A percentile compares a stretch with the other conserved stretches of the same genome.
Evolutionary conservation across 2,888 invertebrate species (phyloP).

Genomic region (Amiota mariae): DNA sequence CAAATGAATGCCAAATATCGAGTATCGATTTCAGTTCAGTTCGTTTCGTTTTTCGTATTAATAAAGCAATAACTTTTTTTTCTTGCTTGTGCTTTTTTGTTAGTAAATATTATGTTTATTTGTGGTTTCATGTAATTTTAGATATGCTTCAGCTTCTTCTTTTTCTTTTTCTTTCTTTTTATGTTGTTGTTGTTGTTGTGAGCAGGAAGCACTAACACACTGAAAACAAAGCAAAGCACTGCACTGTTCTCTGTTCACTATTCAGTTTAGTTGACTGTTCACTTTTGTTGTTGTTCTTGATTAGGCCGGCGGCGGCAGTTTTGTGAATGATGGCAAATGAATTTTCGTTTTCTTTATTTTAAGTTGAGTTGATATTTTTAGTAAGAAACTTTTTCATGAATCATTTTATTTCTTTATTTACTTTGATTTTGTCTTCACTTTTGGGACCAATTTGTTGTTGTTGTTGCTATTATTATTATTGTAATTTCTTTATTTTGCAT

Average conservation of each 20-base stretch:
- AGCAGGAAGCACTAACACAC: too few species aligned
- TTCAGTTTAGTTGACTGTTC: background rate
- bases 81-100: background rate
- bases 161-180: background rate
- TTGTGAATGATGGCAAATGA: background rate
- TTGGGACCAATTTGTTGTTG: slow-evolving; percentile 51
- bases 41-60: slow-evolving; percentile 29
- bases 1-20: slow-evolving; percentile 22
- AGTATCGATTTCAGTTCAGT: slow-evolving; percentile 55
- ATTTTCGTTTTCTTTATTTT: slow-evolving; percentile 20
- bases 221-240: background rate
- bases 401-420: too few species aligned
- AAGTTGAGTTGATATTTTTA: slow-evolving; percentile 47
- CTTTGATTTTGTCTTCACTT: slow-evolving; percentile 37
- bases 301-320: too few species aligned
- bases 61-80: background rate
- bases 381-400: slow-evolving; percentile 45
- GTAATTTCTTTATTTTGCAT: slow-evolving; percentile 26
- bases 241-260: background rate
- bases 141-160: background rate
- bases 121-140: slow-evolving; percentile 28
- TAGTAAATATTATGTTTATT: background rate
- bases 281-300: slow-evolving; percentile 7
- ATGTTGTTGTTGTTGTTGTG: background rate
- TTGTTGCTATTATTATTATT: slow-evolving; percentile 46